Base-by-base conservation (phyloP, 1,140 invertebrate species). In the Drosophila jambulina region DNA sequence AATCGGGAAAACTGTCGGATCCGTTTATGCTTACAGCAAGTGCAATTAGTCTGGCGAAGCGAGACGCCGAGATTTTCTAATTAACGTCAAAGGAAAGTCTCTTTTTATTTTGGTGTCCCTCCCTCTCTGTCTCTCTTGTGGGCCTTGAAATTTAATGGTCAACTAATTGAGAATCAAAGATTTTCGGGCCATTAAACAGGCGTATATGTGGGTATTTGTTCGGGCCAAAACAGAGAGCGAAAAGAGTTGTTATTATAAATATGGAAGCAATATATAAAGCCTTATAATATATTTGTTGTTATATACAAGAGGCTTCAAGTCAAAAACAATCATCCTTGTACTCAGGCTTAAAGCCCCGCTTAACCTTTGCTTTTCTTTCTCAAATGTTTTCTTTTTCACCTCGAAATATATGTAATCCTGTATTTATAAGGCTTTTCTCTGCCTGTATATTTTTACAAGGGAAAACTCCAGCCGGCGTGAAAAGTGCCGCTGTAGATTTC, bases 161-260 rank as follows among this genome's bases (percentile, higher is more conserved):
- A 72, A 71, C 69, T 72, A 54, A 70, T 70, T 70, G 38, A 54
- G 48, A 54, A 12, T 23, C 48, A 29, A 46, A n/a, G 27, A 69
- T 70, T 70, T 70, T 68, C 63, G 29, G 67, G 15, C 25, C 67
- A 78, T 79, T 78, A 61, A 70, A 53, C 56, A 43, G 67, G 12
- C 15, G 38, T 43, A 51, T 12, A 51, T 21, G 34, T 53, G 25
- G n/a, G 27, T 34, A 12, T 36, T 29, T 43, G 38, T 29, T 29
- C 4, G 6, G 3, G 2, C 1, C 17, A 10, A 17, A 13, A 62
- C 38, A 17, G 10, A 38, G 32, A n/a, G 21, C 9, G 12, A 25
- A 32, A 67, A n/a, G 4, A 13, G n/a, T 27, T 25, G 3, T 5
- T 27, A 3, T 12, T 29, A n/a, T 12, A 12, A 49, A 27, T n/a